Evolutionary conservation across 2,888 invertebrate genomes (phyloP), one percentile per base, ranked within the genome.

Genomic region (Rhamnusium bicolor): DNA sequence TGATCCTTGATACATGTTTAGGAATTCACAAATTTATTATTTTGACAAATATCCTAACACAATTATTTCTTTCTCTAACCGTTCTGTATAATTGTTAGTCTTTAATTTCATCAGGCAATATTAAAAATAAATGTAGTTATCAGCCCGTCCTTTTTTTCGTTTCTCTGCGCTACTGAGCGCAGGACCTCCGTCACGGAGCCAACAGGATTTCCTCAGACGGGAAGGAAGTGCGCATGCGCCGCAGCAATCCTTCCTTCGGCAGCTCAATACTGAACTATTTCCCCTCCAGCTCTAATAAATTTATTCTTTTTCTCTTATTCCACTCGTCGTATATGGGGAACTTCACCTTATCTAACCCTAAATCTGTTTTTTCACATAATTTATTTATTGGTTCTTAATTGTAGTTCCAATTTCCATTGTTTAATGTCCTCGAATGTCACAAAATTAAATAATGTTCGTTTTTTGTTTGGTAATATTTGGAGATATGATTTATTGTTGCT

Each of bases 231-330:
- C 81, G 81, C 81, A 73, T 67, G 78, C 76, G 74, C 72, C 67
- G 63, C 61, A 60, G 61, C 29, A 62, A 65, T 72, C 70, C 73
- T 73, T 63, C 71, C 69, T 27, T 65, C 71, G 58, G 58, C 75
- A 71, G 80, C 73, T 80, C 80, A 80, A 80, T 80, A 80, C 77
- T 68, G 72, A 83, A 62, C 72, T 58, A 68, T 69, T 73, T 73
- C 75, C 75, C 75, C 75, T 75, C 46, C 18, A 69, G 63, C 65
- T 70, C 63, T 67, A 68, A 76, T 73, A 76, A 69, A 73, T 71
- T 69, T 54, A 66, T 71, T 73, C 68, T 71, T 60, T 47, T 54
- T 71, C 53, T 65, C 51, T 62, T 58, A 18, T 32, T 58, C 58
- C 6, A 16, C 10, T 58, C 19, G 63, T 51, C 27, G 67, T 65